Percentiles rank a stretch among this genome's conserved stretches.
Conservation (phyloP, 1,140 invertebrate genomes). For the Lanistes nyassanus region DNA sequence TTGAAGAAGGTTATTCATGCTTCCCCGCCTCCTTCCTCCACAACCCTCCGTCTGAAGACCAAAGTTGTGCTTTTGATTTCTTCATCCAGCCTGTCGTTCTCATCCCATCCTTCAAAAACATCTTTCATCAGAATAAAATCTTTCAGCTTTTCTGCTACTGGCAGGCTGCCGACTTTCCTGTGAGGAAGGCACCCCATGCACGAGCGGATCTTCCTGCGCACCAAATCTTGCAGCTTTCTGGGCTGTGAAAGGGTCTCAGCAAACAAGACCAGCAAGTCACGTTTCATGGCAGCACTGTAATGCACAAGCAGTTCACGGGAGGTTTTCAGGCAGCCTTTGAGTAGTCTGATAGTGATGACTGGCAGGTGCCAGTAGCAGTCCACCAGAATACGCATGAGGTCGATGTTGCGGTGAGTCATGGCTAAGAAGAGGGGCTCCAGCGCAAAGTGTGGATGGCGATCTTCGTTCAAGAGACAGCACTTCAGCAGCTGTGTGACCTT, state of each 20-base stretch:
- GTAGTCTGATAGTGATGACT: slow-evolving; percentile 37
- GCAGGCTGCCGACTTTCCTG: slow-evolving; percentile 42
- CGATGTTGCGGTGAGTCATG: slow-evolving; percentile 56
- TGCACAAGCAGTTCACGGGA: slow-evolving; percentile 44
- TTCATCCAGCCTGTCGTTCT: slow-evolving; percentile 23
- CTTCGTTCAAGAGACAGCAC: slow-evolving; percentile 56
- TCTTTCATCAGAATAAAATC: slow-evolving; percentile 53
- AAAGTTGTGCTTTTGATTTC: slow-evolving; percentile 69
- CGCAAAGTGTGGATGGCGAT: slow-evolving; percentile 61
- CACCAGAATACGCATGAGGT: slow-evolving; percentile 54
- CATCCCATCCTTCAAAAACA: slow-evolving; percentile 37
- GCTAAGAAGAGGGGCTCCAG: slow-evolving; percentile 62
- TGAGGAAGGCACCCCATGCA: slow-evolving; percentile 39
- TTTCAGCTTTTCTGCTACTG: slow-evolving; percentile 50
- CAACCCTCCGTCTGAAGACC: slow-evolving; percentile 1
- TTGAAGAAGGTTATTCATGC: too few species aligned
- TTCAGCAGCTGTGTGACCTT: slow-evolving; percentile 44
- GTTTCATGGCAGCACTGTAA: slow-evolving; percentile 40
- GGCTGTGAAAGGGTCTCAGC: slow-evolving; percentile 37
- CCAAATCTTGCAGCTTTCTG: slow-evolving; percentile 45
- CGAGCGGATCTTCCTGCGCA: slow-evolving; percentile 46
- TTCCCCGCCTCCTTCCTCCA: too few species aligned
- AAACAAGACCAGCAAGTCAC: slow-evolving; percentile 51
- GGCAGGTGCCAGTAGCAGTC: slow-evolving; percentile 49
- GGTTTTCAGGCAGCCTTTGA: slow-evolving; percentile 47